Base-by-base conservation (phyloP, 1,140 invertebrate genomes). In the Musca vetustissima region DNA sequence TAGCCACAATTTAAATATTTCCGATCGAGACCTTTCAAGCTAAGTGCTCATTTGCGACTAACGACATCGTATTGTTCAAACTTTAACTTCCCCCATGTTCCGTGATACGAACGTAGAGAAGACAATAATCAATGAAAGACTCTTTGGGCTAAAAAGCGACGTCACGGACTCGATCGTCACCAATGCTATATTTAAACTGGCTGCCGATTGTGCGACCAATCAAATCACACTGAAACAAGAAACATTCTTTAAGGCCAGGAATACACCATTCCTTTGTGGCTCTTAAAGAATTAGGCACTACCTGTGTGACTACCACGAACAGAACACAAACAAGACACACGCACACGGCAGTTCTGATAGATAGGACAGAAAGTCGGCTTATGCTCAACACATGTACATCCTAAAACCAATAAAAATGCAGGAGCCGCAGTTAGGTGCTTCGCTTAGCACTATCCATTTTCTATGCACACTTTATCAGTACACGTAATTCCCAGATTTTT, bases 121-220 rank as follows among this genome's bases (percentile, higher is more conserved):
- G 21, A 21, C 17, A 22, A 52, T 21, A 19, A 22, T 21, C 13
- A 19, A 52, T 9, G 49, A 61, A 61, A 61, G 21, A 32, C 57
- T 43, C 57, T 61, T 43, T 28, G 19, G 25, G 28, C 21, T 19
- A 7, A 36, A 9, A 21, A 19, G 9, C 21, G n/a, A 43, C n/a
- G 28, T 61, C 57, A 61, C 57, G n/a, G 19, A 28, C 53, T 43
- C 15, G 53, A 57, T 61, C 28, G 57, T 61, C 57, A 61, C 57
- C 57, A 61, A 61, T 36, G 36, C 32, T 21, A n/a, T 36, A 61
- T 28, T 28, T 28, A 28, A 28, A 28, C 28, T 28, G 8, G 8
- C 24, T 24, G 49, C 49, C 49, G 19, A 50, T 50, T 50, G n/a
- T 9, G 49, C 49, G 21, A 52, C 17, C 49, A 17, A 52, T 19